A percentile compares a stretch with the other conserved stretches of the same genome.
These are phyloP conservation scores for Phylloscopus collybita DNA, from an alignment of 2,797 vertebrate genomes.

Conservation along the genomic window DNA sequence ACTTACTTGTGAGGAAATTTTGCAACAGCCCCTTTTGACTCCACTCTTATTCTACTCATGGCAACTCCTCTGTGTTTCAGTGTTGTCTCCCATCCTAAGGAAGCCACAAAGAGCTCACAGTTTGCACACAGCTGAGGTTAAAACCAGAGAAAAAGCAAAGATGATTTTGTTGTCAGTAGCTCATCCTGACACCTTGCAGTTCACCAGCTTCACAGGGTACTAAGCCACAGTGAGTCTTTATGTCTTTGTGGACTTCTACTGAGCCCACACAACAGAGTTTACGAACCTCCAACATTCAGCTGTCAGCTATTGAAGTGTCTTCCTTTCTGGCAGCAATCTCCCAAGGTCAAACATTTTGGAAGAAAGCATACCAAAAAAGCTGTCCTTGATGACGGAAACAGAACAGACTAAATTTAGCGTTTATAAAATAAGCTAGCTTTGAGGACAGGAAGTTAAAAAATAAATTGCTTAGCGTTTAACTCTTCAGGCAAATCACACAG, in stretches of 20 bases:
- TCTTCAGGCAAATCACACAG: constrained; percentile 4
- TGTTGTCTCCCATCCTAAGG: not conserved
- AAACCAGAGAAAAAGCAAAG: not conserved
- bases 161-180: not conserved
- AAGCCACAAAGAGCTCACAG: not conserved
- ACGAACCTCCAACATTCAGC: constrained; percentile 10
- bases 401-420: constrained; percentile 53
- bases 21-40: not conserved
- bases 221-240: not conserved
- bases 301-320: constrained; percentile 40
- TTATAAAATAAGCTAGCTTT: constrained; percentile 63
- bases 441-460: constrained; percentile 66
- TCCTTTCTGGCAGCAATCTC: constrained; percentile 33
- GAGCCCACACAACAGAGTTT: not conserved
- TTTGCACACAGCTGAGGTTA: not conserved
- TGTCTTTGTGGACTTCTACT: not conserved
- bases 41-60: not conserved
- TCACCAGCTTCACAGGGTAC: not conserved
- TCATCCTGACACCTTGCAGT: not conserved
- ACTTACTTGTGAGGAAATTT: not conserved
- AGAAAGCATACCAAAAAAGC: constrained; percentile 62
- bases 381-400: constrained; percentile 57
- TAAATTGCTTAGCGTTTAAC: constrained; percentile 1
- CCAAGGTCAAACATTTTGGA: constrained; percentile 63
- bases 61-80: not conserved